A percentile compares a stretch with the other conserved stretches of the same genome.
Conservation (phyloP, 2,888 invertebrate species). For the Cryptocephalus moraei region DNA sequence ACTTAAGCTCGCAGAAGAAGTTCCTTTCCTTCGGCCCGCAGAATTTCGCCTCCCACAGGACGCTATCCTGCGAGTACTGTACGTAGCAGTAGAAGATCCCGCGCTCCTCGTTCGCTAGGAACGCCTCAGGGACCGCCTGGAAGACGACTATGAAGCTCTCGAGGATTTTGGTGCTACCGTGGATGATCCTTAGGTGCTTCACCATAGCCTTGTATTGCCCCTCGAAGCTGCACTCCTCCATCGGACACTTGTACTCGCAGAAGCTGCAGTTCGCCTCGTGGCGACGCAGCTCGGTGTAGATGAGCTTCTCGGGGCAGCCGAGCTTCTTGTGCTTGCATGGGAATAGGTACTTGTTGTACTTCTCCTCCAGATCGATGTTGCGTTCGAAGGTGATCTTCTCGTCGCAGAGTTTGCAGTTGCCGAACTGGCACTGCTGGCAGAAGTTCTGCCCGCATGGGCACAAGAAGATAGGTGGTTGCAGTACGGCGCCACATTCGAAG, state of each 20-base stretch:
- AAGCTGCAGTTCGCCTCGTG: conserved; percentile 23
- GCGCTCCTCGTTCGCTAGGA: conserved; percentile 18
- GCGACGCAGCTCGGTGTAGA: conserved; percentile 16
- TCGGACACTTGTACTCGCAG: conserved; percentile 24
- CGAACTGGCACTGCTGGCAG: conserved; percentile 18
- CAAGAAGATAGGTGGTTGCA: conserved; percentile 24
- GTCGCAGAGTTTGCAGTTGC: conserved; percentile 18
- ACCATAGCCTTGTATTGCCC: conserved; percentile 17
- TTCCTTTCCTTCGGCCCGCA: conserved; percentile 23
- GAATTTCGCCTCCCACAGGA: conserved; percentile 21
- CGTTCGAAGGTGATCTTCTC: conserved; percentile 18
- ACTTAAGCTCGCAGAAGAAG: conserved; percentile 24
- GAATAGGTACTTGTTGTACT: conserved; percentile 17
- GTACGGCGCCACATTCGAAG: conserved; percentile 16
- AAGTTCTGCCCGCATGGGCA: conserved; percentile 22
- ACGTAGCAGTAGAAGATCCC: conserved; percentile 23
- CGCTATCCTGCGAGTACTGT: conserved; percentile 10
- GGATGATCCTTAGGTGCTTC: conserved; percentile 23
- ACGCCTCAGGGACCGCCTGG: conserved; percentile 22
- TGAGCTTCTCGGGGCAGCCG: conserved; percentile 22
- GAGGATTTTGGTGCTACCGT: conserved; percentile 21
- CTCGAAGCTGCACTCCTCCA: conserved; percentile 17
- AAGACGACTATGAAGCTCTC: conserved; percentile 20
- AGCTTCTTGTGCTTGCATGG: conserved; percentile 20
- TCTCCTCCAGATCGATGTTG: conserved; percentile 21